These are phyloP conservation scores for Cotesia glomerata DNA, from an alignment of 1,140 invertebrate species.

Conservation along the genomic window DNA sequence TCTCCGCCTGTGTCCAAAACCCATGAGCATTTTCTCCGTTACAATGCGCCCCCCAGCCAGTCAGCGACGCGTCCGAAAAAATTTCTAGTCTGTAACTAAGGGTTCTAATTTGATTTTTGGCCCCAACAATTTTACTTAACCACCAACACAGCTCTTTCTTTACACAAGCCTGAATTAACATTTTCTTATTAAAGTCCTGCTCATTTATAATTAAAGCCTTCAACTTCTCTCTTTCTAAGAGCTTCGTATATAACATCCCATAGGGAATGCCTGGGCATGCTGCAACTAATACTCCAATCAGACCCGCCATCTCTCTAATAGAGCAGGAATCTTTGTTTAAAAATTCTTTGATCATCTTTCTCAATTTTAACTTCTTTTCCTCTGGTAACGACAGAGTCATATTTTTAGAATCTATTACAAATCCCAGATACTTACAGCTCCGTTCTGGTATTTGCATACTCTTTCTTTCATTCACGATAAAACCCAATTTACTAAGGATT, in stretches of 20 bases:
- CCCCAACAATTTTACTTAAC: background rate
- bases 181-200: no score
- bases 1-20: background rate
- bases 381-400: background rate
- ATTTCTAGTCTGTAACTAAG: background rate
- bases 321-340: no score
- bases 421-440: slow-evolving; percentile 1
- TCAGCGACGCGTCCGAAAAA: no score
- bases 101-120: background rate
- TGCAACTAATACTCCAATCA: no score
- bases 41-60: background rate
- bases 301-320: no score
- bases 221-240: no score
- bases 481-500: background rate
- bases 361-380: background rate
- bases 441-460: no score
- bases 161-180: no score
- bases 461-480: slow-evolving; percentile 7
- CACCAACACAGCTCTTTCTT: slow-evolving; percentile 11
- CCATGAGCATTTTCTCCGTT: background rate
- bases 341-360: no score
- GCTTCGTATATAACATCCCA: no score
- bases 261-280: no score
- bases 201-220: no score
- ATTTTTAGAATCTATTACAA: background rate